phyloP scores from a whole-genome alignment of 2,113 vertebrate genomes.

The Aviceda subcristata region DNA sequence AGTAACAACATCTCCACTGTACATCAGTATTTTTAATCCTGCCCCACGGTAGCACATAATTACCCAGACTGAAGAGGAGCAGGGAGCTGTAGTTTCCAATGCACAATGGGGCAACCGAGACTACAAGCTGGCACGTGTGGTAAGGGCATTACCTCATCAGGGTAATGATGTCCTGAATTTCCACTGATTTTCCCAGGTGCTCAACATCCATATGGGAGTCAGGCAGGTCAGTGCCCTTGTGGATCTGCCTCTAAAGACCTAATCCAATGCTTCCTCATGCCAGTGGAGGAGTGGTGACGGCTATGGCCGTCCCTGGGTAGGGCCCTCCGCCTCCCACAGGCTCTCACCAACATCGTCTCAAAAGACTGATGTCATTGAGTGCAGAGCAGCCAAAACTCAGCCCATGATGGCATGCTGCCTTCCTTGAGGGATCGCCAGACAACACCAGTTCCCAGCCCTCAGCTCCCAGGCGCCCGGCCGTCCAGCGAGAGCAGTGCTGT shows the following conservation, averaged over 20 bases:
- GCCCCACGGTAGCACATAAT: neutral
- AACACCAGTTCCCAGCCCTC: neutral
- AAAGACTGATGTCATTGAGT: neutral
- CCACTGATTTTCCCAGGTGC: neutral
- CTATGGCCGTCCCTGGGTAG: neutral
- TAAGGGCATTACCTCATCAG: rapidly evolving
- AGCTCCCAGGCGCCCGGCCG: neutral
- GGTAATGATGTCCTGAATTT: neutral
- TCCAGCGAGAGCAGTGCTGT: neutral
- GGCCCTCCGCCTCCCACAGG: neutral
- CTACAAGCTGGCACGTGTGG: neutral
- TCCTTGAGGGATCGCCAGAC: neutral
- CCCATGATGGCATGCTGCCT: neutral
- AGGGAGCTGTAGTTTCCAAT: neutral
- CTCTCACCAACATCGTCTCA: neutral
- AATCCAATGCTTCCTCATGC: neutral
- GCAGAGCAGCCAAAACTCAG: neutral
- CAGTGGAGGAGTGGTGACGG: neutral
- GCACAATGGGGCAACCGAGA: rapidly evolving
- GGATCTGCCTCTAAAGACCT: neutral
- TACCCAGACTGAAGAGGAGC: neutral
- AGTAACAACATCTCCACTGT: neutral
- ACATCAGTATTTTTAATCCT: neutral
- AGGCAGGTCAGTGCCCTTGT: neutral
- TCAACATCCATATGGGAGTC: neutral